Evolutionary conservation across 2,797 vertebrate genomes (phyloP), one percentile per base, ranked within the genome.

Genomic region (Sphaeramia orbicularis): DNA sequence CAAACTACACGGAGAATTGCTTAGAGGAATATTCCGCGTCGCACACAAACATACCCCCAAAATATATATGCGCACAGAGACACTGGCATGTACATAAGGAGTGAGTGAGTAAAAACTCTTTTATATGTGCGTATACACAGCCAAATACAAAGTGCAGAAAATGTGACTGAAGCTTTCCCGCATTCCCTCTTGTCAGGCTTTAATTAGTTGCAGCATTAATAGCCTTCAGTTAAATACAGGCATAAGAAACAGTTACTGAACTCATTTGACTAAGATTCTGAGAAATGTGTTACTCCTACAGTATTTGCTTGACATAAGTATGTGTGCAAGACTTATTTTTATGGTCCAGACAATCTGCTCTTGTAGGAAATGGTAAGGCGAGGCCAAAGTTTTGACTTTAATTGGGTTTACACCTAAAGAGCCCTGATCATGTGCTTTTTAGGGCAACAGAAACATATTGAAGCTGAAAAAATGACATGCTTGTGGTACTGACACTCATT

Each of bases 21-120:
- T 91, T 76, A 74, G 80, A 87, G 76, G 81, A 85, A 86, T 86
- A 81, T 85, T 85, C 74, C 60, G 56, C 64, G 78, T 61, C 51
- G 56, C 71, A 75, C 79, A 84, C 71, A 75, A 73, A 82, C 71
- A 75, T 21, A 79, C 38, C 62, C 51, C 49, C 16, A 51, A 37
- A 60, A 58, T 51, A 38, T 53, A 47, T 32, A 51, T 18, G 1
- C 55, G 60, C 68, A 74, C 35, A 11, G 37, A 5, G 42, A 71
- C 48, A 18, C 49, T n/a, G 48, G 27, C 27, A 19, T 24, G 35
- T 53, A 49, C 54, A 18, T n/a, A 36, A 40, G 59, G 24, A 41
- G 27, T 66, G 24, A n/a, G 18, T 19, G 32, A 55, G 24, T 19
- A 5, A 43, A 64, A 58, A 10, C 2, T 2, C 52, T 44, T 71